These are phyloP conservation scores for Adelphocoris suturalis DNA, from an alignment of 2,888 invertebrate genomes.

Conservation along the genomic window DNA sequence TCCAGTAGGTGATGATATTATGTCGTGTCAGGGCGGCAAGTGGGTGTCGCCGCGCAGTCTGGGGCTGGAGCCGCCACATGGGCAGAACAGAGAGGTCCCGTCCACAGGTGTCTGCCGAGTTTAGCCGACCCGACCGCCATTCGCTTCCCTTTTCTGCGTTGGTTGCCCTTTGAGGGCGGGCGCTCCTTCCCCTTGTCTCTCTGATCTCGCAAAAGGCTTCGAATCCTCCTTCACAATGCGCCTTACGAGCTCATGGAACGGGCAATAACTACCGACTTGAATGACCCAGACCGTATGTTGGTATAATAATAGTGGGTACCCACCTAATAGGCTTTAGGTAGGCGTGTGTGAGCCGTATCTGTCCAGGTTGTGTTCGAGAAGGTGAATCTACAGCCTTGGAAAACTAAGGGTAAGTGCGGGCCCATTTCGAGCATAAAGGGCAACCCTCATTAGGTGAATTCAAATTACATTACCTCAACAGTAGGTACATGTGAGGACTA, in stretches of 20 bases:
- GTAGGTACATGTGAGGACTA: too few species aligned
- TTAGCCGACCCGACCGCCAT: neutral
- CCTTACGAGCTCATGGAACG: neutral
- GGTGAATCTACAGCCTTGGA: neutral
- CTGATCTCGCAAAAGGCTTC: neutral
- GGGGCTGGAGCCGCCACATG: constrained; percentile 20
- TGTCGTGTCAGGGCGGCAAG: constrained; percentile 5
- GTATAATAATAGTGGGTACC: neutral
- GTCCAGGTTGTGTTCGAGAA: neutral
- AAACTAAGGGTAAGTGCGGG: neutral
- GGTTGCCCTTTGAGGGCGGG: constrained; percentile 1
- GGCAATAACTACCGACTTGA: neutral
- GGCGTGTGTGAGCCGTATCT: too few species aligned
- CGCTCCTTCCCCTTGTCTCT: neutral
- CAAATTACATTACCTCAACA: neutral
- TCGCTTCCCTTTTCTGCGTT: constrained; percentile 37
- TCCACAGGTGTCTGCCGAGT: constrained; percentile 35
- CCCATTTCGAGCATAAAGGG: neutral
- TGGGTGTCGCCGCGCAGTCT: constrained; percentile 36
- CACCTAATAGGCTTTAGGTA: too few species aligned
- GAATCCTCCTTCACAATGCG: constrained; percentile 22
- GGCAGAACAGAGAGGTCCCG: neutral
- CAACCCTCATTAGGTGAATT: neutral
- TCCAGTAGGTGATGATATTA: neutral
- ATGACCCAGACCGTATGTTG: neutral